Percentiles rank a stretch among this genome's conserved stretches.
Evolutionary conservation across 1,140 invertebrate species (phyloP).

Genomic region (Babylonia areolata): DNA sequence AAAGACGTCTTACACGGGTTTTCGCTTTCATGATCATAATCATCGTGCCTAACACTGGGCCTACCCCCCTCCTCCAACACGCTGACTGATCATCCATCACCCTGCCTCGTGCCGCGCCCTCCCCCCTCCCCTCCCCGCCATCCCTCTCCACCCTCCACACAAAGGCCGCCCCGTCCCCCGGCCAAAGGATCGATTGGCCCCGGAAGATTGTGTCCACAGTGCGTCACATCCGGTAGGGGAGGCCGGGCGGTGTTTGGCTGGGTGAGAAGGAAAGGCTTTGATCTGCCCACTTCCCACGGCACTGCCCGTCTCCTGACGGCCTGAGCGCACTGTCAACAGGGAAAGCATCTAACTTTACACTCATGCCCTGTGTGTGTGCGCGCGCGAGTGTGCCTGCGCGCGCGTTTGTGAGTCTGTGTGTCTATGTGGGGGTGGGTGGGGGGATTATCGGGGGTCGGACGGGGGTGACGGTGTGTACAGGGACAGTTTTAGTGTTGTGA

Average conservation of each 20-base stretch:
- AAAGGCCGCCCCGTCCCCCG: neutral
- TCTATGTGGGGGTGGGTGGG: neutral
- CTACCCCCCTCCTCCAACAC: neutral
- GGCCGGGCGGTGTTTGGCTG: neutral
- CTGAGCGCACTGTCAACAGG: no score
- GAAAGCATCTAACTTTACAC: no score
- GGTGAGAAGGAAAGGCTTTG: neutral
- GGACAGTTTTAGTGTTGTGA: no score
- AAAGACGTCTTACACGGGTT: neutral
- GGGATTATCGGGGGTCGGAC: no score
- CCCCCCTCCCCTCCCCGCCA: neutral
- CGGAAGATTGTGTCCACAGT: neutral
- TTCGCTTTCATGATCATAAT: neutral
- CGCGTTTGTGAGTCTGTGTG: neutral
- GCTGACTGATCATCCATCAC: neutral
- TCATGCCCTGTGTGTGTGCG: neutral
- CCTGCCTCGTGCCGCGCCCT: neutral
- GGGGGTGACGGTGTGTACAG: no score
- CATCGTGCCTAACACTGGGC: neutral
- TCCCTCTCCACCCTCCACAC: neutral
- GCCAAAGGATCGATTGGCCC: neutral
- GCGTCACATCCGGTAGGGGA: neutral
- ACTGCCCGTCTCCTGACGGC: neutral
- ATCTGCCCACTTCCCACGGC: neutral
- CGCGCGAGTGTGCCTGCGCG: neutral